Conservation (phyloP, 2,113 vertebrate species). For the Spea bombifrons region DNA sequence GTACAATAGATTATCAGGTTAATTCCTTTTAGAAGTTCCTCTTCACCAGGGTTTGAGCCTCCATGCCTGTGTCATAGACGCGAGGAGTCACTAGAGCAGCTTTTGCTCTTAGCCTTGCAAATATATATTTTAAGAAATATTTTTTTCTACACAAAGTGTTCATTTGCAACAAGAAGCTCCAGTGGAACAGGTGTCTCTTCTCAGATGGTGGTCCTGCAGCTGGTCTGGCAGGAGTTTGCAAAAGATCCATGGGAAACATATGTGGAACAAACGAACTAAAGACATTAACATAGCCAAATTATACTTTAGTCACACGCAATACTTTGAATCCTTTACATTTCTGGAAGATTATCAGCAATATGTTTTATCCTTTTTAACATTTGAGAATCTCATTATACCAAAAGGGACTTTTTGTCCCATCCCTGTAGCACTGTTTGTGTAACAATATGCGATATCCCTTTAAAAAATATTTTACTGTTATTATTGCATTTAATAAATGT, state of each 20-base stretch:
- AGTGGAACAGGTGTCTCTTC: constrained; percentile 39
- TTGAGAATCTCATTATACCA: constrained; percentile 21
- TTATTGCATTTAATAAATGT: too few species aligned
- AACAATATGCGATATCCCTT: too few species aligned
- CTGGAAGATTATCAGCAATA: constrained; percentile 34
- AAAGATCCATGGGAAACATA: constrained; percentile 44
- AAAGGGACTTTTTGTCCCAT: constrained; percentile 30
- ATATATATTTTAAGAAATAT: too few species aligned
- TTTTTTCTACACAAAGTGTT: not conserved
- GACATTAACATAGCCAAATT: constrained; percentile 47
- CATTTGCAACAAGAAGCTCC: constrained; percentile 14
- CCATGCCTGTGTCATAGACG: too few species aligned
- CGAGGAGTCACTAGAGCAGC: too few species aligned
- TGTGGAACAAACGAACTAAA: constrained; percentile 40
- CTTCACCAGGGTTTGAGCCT: too few species aligned
- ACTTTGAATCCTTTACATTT: constrained; percentile 43
- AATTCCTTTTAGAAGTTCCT: too few species aligned
- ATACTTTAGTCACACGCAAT: constrained; percentile 45
- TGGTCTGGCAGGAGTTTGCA: constrained; percentile 37
- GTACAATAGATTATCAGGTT: too few species aligned
- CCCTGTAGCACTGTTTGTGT: not conserved
- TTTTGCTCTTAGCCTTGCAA: too few species aligned
- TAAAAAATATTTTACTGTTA: too few species aligned
- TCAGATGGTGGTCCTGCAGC: constrained; percentile 45
- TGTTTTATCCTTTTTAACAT: constrained; percentile 29